Base-by-base conservation (phyloP, 2,888 invertebrate genomes). In the Linnaemya vulpina region DNA sequence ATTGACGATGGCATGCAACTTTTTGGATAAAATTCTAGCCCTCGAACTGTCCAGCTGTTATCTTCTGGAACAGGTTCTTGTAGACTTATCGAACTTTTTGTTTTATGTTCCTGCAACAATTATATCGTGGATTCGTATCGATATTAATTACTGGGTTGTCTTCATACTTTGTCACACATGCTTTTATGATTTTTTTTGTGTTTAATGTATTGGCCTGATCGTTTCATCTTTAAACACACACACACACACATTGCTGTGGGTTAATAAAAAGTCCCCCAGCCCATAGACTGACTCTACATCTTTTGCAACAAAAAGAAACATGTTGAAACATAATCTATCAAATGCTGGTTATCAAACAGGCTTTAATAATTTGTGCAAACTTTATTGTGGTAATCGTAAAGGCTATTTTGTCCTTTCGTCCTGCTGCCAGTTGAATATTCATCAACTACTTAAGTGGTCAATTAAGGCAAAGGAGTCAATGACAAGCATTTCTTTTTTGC, bases 151-250 rank as follows among this genome's bases (percentile, higher is more conserved):
- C 55, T 84, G 84, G 84, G 76, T 58, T 62, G 51, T 53, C 22
- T 53, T 35, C 17, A 38, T 20, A 40, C 40, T 40, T 40, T 7
- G 25, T 4, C 62, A 49, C 35, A 38, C 49, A 58, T 49, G 13
- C 38, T 49, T 46, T 49, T 60, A 43, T 30, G 30, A 35, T 15
- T 53, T 67, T 84, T 73, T 81, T 78, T n/a, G n/a, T n/a, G n/a
- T n/a, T n/a, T n/a, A n/a, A 51, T 75, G 70, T 81, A 84, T 81
- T 60, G 74, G 70, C 81, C 81, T 78, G 81, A 85, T 85, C 77
- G 81, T 78, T 81, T 70, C 70, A 70, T 78, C 63, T 58, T 35
- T 73, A 40, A 10, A 38, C 22, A 20, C 46, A 13, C 30, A 65
- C 30, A 49, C n/a, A 49, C 30, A 9, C 43, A 65, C 25, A 25